phyloP scores from a whole-genome alignment of 2,888 invertebrate genomes.

The Hedya salicella region DNA sequence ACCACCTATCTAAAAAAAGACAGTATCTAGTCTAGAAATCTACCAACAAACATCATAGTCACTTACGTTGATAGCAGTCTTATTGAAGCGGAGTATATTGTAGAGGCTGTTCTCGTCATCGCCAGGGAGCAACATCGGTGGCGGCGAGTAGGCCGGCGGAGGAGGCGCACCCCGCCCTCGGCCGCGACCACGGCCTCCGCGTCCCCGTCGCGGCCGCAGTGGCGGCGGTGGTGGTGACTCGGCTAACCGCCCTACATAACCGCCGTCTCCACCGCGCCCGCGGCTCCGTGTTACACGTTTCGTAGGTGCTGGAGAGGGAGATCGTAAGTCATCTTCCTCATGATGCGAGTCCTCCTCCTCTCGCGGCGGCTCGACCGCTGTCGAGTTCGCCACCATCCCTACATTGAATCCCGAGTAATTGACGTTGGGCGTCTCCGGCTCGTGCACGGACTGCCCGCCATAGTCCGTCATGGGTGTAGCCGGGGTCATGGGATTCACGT shows the following conservation, averaged over 20 bases:
- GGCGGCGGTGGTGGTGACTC: constrained; percentile 80
- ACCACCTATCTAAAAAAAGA: too few relatives aligned
- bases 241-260: constrained; percentile 77
- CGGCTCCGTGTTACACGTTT: constrained; percentile 88
- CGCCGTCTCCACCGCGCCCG: constrained; percentile 80
- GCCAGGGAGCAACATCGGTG: constrained; percentile 79
- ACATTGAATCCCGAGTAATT: constrained; percentile 75
- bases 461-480: constrained; percentile 84
- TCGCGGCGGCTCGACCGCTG: constrained; percentile 64
- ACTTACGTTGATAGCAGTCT: constrained; percentile 90
- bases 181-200: constrained; percentile 73
- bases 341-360: constrained; percentile 72
- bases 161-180: constrained; percentile 77
- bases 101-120: constrained; percentile 95
- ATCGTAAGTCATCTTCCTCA: constrained; percentile 75
- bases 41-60: too few relatives aligned
- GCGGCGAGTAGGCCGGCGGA: constrained; percentile 80
- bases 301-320: constrained; percentile 85
- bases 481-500: constrained; percentile 88
- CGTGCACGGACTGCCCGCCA: constrained; percentile 80
- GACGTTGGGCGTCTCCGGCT: constrained; percentile 78
- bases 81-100: constrained; percentile 92
- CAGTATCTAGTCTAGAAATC: not conserved
- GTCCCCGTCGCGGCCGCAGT: constrained; percentile 67
- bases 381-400: constrained; percentile 67